Conservation (phyloP, 2,888 invertebrate genomes). For the Bombylius major region DNA sequence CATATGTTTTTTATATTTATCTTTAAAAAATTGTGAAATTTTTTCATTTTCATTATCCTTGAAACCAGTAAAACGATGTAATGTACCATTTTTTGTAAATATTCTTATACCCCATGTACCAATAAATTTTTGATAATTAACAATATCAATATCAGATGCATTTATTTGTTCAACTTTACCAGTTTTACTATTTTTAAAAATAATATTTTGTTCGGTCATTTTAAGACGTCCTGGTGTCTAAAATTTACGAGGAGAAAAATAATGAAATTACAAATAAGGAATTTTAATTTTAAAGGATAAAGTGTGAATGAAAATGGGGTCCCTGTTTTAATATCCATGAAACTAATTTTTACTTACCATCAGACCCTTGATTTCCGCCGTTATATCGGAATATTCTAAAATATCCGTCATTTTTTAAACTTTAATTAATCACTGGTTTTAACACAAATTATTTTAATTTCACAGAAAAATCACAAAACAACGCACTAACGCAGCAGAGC, state of each 20-base stretch:
- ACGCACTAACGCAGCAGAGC: too few species aligned
- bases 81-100: conserved; percentile 75
- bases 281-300: not conserved
- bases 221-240: conserved; percentile 86
- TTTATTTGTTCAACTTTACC: conserved; percentile 90
- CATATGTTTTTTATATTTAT: conserved; percentile 73
- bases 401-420: conserved; percentile 44
- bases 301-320: too few species aligned
- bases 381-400: conserved; percentile 76
- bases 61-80: conserved; percentile 89
- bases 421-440: too few species aligned
- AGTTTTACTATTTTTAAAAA: conserved; percentile 91
- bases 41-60: conserved; percentile 89
- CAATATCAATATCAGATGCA: conserved; percentile 72
- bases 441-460: too few species aligned
- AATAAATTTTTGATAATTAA: conserved; percentile 86
- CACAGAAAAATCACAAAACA: too few species aligned
- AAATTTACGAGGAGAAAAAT: not conserved
- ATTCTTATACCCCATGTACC: conserved; percentile 82
- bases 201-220: conserved; percentile 77
- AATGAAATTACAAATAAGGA: not conserved
- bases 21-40: conserved; percentile 75
- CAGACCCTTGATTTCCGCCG: conserved; percentile 71
- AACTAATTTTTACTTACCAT: conserved; percentile 50
- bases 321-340: not conserved